A percentile compares a stretch with the other conserved stretches of the same genome.
phyloP scores from a whole-genome alignment of 1,140 invertebrate species.

The Bombus picipes region DNA sequence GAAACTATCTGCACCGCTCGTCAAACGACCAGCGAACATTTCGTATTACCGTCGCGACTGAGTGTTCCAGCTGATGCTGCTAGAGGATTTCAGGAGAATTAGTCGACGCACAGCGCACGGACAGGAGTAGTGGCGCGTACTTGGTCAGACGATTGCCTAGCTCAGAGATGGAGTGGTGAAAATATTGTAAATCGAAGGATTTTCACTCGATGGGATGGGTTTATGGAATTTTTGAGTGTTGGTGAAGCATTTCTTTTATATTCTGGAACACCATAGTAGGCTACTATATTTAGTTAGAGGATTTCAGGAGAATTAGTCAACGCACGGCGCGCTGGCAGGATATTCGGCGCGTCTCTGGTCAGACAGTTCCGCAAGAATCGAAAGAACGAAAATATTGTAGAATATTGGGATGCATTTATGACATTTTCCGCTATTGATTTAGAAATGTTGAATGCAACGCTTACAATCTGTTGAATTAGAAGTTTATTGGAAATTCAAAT shows the following conservation, averaged over 20 bases:
- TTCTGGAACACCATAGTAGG: not conserved
- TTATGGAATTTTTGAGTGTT: not conserved
- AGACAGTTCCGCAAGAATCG: not conserved
- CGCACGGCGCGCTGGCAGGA: not conserved
- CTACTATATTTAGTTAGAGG: no score
- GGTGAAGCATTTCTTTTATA: not conserved
- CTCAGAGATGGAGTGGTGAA: not conserved
- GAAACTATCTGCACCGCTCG: not conserved
- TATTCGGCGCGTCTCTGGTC: not conserved
- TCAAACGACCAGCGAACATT: not conserved
- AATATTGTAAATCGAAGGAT: not conserved
- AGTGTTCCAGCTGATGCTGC: not conserved
- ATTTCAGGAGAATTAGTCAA: not conserved
- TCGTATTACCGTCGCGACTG: not conserved
- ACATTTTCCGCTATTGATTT: not conserved
- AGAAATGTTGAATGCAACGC: not conserved
- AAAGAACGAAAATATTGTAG: not conserved
- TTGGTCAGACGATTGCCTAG: not conserved
- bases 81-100: not conserved
- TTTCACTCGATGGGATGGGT: not conserved
- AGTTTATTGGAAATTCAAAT: not conserved
- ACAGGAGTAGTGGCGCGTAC: not conserved
- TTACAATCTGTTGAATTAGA: not conserved
- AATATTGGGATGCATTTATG: not conserved
- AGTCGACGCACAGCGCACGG: not conserved